Base-by-base conservation (phyloP, 2,113 vertebrate species). In the Uria lomvia region DNA sequence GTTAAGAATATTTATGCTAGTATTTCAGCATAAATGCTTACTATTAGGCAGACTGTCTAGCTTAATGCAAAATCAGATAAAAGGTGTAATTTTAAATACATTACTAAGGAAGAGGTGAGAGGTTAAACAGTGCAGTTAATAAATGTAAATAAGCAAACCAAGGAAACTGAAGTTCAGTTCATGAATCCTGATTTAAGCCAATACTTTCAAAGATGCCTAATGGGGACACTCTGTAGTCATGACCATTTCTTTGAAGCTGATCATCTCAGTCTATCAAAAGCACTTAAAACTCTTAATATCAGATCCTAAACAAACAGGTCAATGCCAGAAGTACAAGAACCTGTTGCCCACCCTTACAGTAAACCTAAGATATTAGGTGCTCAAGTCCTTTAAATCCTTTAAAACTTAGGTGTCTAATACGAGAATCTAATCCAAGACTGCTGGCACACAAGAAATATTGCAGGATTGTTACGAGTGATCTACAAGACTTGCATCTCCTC, bases 41-140 rank as follows among this genome's bases (percentile, higher is more conserved):
- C 59, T 6, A 62, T 62, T 68, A 89, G 12, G 13, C 8, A 90
- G 58, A 77, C 38, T 79, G 89, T 63, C 12, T 43, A 73, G 32
- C 16, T 8, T 86, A 73, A 88, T 43, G 24, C 12, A 74, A 95
- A 94, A 92, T 94, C 91, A 96, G 87, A 91, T 95, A 87, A 89
- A 95, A 91, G 15, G 58, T 92, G 29, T 58, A 91, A 87, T 94
- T 87, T 85, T 43, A 77, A 94, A 90, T 83, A 71, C 32, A 8
- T 84, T 92, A 60, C 63, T 86, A 77, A 43, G 53, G 66, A 89
- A 78, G 21, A 81, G 45, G 42, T 65, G 32, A 79, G 76, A 95
- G 60, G 60, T 97, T 96, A 82, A 92, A 77, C 12, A 68, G 79
- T 60, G 5, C 47, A 72, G 40, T 72, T 93, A 93, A 71, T 56